Evolutionary conservation across 2,888 invertebrate species (phyloP), one percentile per base, ranked within the genome.

Genomic region (Acrobasis consociella): DNA sequence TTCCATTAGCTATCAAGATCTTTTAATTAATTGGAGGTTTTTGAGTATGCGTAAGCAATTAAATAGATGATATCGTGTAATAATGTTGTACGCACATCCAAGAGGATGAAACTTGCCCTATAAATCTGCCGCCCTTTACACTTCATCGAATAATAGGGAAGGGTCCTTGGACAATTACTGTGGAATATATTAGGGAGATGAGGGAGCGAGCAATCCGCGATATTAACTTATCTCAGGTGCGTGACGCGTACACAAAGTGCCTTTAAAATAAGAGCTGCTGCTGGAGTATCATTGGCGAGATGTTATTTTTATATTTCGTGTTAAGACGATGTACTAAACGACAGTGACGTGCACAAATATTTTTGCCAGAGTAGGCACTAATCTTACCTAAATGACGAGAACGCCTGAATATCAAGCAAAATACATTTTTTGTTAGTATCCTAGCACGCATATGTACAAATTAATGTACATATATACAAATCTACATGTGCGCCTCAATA

Each of bases 71-170:
- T 82, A 85, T 83, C 80, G 71, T 74, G 65, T 77, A 78, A 78
- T 80, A 80, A 79, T 79, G 77, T 71, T 76, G 76, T 77, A 72
- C 71, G 76, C 77, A 72, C 74, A 74, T 76, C 74, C 72, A 68
- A 76, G 81, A 74, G 78, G 80, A 76, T 76, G 72, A 68, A 87
- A 88, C 83, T 89, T 86, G 69, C 71, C 71, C 80, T 81, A 90
- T 91, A 90, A 91, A 91, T 91, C 78, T 81, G 76, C 77, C 72
- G 74, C 81, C 85, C 86, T 87, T 86, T 81, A 85, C 88, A 88
- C 86, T 86, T 89, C 86, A 88, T 87, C 83, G 82, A 84, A 86
- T 87, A 85, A 83, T 82, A 79, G 83, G 80, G 81, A 79, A 81
- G 86, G 85, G 82, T 76, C 79, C 79, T 73, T 77, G 81, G 81